Evolutionary conservation across 92 coral and sea anemone genomes (phyloP), one percentile per base, ranked within the genome.

Genomic region (Parazoanthus swiftii): DNA sequence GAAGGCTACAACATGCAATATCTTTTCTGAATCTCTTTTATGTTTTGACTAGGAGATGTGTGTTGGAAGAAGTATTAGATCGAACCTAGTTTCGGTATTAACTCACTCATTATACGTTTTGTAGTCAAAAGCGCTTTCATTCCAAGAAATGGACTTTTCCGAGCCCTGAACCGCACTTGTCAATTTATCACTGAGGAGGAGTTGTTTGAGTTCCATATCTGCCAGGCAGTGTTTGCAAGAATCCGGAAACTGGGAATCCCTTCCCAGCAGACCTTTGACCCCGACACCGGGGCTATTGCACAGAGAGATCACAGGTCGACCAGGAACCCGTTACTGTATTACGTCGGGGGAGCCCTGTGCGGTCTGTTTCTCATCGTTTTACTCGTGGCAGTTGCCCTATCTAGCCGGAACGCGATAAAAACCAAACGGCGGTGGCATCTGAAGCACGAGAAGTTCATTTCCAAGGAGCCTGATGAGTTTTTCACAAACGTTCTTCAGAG

Each of bases 121-220:
- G 46, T 8, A 46, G 87, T 25, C 44, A 15, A 36, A 67, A 84
- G 26, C 48, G 11, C 36, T 6, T 84, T 84, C 56, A 75, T 84
- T 43, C 87, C 87, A 33, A 71, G 79, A 71, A 59, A 84, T 25
- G 87, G 79, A 71, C 72, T 84, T 37, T 84, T 84, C 87, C 87
- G 87, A 8, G 87, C 87, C 72, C 66, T 84, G 16, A 84, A 84
- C 51, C 79, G 87, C 4, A 71, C 87, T 7, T 84, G 87, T 71
- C 79, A 84, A 8, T 15, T 18, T 0, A 38, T 84, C 10, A 46
- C 10, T 18, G 58, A 84, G 43, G 4, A 33, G 4, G 79, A 72
- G 1, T 11, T 1, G 26, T 84, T 84, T 48, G 87, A 71, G 67
- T 44, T 43, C 43, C 20, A 71, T 14, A 46, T 84, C 44, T 84